Evolutionary conservation across 2,797 vertebrate genomes (phyloP), one percentile per base, ranked within the genome.

Genomic region (Enteromius mattozi): DNA sequence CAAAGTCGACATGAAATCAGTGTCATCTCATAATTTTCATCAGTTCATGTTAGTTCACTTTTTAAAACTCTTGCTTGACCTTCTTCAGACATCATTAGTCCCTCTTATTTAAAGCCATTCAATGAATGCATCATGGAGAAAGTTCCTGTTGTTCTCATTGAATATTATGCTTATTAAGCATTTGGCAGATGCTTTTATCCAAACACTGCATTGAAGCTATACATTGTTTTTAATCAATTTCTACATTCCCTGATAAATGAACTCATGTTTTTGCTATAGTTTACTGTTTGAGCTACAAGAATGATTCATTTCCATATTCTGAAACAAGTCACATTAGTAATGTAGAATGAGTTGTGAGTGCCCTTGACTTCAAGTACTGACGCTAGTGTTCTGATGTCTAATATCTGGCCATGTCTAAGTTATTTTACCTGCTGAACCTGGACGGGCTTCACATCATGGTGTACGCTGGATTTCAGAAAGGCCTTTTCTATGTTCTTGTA

Each of bases 401-500:
- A 63, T 16, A 6, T 63, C 12, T 33, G 27, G 13, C 33, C 27
- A 17, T 33, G 27, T 65, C 61, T 33, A 19, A 35, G 30, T 35
- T 6, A 35, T 54, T 81, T 84, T 88, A 92, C 91, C 90, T 91
- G 72, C 21, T 88, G 78, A 70, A 92, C 88, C 54, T 89, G 14
- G 42, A 84, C 35, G 0, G 35, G 61, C 7, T 17, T 0, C 42
- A 77, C 10, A 7, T 37, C 0, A 21, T 19, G 4, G 0, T 78
- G 45, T 24, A 77, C 13, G 49, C 89, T 88, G 24, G 89, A 90
- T 24, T 7, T 42, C 51, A 88, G 9, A 68, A 93, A 92, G 6
- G 84, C 88, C 1, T 66, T 56, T 47, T 81, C 56, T 75, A 93
- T 82, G 14, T 83, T 87, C 59, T 88, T 78, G 83, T 87, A 93